Evolutionary conservation across 2,113 vertebrate species (phyloP), one percentile per base, ranked within the genome.

Genomic region (Rhinopithecus roxellana): DNA sequence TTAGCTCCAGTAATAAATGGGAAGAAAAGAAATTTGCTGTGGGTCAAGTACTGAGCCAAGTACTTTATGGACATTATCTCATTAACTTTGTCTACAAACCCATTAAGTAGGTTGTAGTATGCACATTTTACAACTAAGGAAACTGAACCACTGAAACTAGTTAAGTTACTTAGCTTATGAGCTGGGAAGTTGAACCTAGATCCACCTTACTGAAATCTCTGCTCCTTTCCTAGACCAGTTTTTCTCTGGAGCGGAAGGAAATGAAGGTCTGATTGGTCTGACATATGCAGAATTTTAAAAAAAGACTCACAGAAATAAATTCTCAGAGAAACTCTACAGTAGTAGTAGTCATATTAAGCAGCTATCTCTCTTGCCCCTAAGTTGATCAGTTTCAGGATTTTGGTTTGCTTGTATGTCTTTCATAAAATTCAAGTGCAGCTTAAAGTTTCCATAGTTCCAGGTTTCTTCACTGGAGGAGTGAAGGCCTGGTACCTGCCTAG

Each of bases 191-290:
- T 89, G 85, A 93, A 89, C 86, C 30, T 85, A 75, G n/a, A 16
- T 77, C 69, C 45, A 43, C 35, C 9, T 40, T 74, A 52, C 35
- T 96, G 22, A 92, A 93, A 79, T 79, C 77, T 97, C 85, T 70
- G 2, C 87, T 86, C 74, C 61, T 87, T 57, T 75, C 72, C n/a
- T 67, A 87, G 79, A 82, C 40, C 85, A 77, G 3, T 87, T 86
- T 97, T 95, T 75, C 67, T 96, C 23, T 94, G n/a, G 70, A 69
- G 55, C 25, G 84, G 83, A 93, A 94, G 81, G 82, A 97, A 94
- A 89, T 43, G 64, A 92, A 81, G 67, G 30, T 30, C 72, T 74
- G 9, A 72, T 77, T 55, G 77, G 12, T 35, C 35, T 38, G 22
- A 85, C 27, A 86, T 59, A 43, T 61, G 59, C 52, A 95, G 79